These are phyloP conservation scores for Mythimna lalbum DNA, from an alignment of 2,888 invertebrate species.

Conservation along the genomic window DNA sequence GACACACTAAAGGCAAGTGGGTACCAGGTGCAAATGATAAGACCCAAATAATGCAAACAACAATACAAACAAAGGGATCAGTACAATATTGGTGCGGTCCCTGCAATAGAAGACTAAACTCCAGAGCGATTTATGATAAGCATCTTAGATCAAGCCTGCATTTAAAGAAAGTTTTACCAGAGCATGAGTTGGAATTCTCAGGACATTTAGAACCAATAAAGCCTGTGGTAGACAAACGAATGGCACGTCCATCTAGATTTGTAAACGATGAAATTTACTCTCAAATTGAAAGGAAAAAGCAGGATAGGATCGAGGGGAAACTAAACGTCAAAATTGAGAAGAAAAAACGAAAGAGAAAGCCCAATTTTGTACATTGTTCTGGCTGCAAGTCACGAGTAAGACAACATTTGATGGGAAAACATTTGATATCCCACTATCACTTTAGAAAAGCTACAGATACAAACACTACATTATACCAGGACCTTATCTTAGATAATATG, in stretches of 20 bases:
- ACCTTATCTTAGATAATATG: conserved; percentile 94
- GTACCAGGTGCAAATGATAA: conserved; percentile 92
- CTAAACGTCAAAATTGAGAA: conserved; percentile 72
- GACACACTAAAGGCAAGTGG: conserved; percentile 95
- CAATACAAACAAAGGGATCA: conserved; percentile 86
- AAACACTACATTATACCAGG: conserved; percentile 89
- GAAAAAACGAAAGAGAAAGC: conserved; percentile 90
- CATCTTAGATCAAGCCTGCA: conserved; percentile 95
- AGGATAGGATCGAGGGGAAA: conserved; percentile 65
- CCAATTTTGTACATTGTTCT: conserved; percentile 92
- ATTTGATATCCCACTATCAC: conserved; percentile 96
- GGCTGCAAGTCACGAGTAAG: conserved; percentile 94
- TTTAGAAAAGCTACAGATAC: conserved; percentile 93
- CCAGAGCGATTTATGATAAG: conserved; percentile 93
- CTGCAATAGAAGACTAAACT: conserved; percentile 94
- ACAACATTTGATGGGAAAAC: conserved; percentile 94
- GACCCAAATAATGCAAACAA: conserved; percentile 90
- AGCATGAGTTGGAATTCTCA: conserved; percentile 93
- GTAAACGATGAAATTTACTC: conserved; percentile 78
- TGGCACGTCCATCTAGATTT: conserved; percentile 80
- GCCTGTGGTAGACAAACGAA: conserved; percentile 74
- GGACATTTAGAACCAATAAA: conserved; percentile 83
- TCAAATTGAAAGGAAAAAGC: conserved; percentile 72
- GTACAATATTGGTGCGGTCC: conserved; percentile 95
- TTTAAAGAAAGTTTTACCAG: conserved; percentile 92